These are phyloP conservation scores for Cuculus canorus DNA, from an alignment of 2,797 vertebrate species.

Conservation along the genomic window DNA sequence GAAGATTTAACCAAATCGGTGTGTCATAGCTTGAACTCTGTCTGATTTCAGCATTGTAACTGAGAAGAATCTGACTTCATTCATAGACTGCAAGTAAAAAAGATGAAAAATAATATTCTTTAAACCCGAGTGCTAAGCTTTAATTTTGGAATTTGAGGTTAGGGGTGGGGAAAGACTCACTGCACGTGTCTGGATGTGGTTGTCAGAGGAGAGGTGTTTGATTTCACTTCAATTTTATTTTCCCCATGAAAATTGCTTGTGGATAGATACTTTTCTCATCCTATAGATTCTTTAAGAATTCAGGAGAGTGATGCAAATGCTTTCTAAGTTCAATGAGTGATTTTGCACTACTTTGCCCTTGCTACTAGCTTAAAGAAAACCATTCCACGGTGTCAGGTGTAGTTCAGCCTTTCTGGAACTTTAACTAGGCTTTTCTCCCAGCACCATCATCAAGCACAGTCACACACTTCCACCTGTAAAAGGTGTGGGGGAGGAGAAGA, in stretches of 20 bases:
- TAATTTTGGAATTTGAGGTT: neutral
- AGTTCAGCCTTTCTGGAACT: neutral
- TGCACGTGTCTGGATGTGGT: too few species aligned
- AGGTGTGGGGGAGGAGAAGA: neutral
- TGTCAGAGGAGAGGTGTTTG: neutral
- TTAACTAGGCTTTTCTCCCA: neutral
- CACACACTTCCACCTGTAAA: neutral
- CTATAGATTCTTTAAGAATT: neutral
- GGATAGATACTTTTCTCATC: neutral
- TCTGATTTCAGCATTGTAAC: neutral
- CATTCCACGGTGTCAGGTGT: neutral
- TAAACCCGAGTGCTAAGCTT: neutral
- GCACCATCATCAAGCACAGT: neutral
- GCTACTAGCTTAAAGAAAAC: neutral
- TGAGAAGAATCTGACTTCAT: neutral
- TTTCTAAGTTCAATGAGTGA: neutral
- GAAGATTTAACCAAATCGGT: neutral
- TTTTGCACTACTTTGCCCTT: neutral
- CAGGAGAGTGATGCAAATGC: neutral
- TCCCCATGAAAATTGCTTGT: neutral
- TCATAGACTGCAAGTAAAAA: neutral
- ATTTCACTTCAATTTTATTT: neutral
- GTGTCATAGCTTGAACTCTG: neutral
- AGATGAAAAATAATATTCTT: neutral
- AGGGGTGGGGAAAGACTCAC: neutral